These are phyloP conservation scores for Cyclopterus lumpus DNA, from an alignment of 2,797 vertebrate genomes.

Conservation along the genomic window DNA sequence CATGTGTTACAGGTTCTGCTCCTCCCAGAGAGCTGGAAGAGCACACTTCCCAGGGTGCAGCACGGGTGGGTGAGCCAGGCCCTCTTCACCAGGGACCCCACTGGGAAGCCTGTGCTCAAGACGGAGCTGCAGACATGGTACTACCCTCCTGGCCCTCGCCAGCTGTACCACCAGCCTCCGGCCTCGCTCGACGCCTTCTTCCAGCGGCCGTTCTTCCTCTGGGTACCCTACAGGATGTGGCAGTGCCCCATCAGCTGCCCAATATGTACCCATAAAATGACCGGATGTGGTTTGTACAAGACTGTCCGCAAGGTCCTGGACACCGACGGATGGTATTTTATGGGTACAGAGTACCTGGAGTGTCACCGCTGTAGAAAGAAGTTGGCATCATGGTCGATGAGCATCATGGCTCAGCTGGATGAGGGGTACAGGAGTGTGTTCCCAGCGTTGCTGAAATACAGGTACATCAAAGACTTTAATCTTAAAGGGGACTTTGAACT, in stretches of 20 bases:
- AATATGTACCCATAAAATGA: background rate
- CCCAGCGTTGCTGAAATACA: background rate
- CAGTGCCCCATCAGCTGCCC: background rate
- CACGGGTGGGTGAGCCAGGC: background rate
- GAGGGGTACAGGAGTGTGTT: background rate
- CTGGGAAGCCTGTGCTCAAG: background rate
- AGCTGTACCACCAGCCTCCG: background rate
- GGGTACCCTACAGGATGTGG: background rate
- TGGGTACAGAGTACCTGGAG: background rate
- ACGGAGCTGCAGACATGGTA: background rate
- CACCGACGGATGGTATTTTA: background rate
- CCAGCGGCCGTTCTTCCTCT: background rate
- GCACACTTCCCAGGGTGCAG: background rate
- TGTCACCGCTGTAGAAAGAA: background rate
- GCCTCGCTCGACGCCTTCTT: background rate
- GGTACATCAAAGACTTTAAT: background rate
- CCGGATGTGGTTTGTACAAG: background rate
- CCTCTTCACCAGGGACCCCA: background rate
- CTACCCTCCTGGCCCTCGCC: background rate
- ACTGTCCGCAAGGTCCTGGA: background rate
- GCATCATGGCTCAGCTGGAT: background rate
- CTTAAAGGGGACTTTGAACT: background rate
- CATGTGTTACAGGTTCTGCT: background rate
- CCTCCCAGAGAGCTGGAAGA: background rate
- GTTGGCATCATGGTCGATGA: background rate